These are phyloP conservation scores for Xenopus laevis DNA, from an alignment of 2,113 vertebrate species.

Conservation along the genomic window DNA sequence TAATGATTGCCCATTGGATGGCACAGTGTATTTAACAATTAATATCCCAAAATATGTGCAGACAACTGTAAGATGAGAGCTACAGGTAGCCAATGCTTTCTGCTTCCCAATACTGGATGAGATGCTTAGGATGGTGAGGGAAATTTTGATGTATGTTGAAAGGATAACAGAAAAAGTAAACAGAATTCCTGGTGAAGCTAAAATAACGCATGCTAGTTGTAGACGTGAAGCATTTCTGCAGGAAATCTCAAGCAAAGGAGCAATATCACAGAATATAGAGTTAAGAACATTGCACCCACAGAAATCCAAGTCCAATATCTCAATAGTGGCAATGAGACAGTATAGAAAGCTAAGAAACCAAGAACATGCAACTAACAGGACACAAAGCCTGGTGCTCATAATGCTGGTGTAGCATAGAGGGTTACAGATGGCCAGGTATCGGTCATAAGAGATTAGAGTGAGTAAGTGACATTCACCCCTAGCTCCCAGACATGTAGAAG, in stretches of 20 bases:
- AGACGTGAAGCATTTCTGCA: conserved; percentile 47
- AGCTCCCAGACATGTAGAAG: no score
- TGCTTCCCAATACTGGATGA: background rate
- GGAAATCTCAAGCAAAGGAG: conserved; percentile 54
- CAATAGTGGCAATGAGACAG: conserved; percentile 43
- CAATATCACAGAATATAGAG: conserved; percentile 58
- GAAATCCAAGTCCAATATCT: conserved; percentile 52
- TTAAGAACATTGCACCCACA: conserved; percentile 54
- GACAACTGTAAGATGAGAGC: background rate
- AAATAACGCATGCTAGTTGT: background rate
- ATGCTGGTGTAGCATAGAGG: background rate
- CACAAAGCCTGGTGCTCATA: conserved; percentile 43
- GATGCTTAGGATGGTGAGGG: background rate
- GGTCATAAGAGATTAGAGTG: background rate
- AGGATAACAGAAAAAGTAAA: conserved; percentile 6
- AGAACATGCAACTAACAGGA: conserved; percentile 44
- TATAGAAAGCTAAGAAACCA: conserved; percentile 55
- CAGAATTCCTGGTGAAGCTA: background rate
- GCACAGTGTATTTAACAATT: background rate
- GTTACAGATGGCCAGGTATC: conserved; percentile 9
- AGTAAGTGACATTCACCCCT: background rate
- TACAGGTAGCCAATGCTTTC: conserved; percentile 7
- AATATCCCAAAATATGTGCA: background rate
- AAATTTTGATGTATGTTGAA: background rate
- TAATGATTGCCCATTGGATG: background rate